Percentiles rank a stretch among this genome's conserved stretches.
Conservation (phyloP, 2,113 vertebrate species). For the Lethenteron camtschaticum region DNA sequence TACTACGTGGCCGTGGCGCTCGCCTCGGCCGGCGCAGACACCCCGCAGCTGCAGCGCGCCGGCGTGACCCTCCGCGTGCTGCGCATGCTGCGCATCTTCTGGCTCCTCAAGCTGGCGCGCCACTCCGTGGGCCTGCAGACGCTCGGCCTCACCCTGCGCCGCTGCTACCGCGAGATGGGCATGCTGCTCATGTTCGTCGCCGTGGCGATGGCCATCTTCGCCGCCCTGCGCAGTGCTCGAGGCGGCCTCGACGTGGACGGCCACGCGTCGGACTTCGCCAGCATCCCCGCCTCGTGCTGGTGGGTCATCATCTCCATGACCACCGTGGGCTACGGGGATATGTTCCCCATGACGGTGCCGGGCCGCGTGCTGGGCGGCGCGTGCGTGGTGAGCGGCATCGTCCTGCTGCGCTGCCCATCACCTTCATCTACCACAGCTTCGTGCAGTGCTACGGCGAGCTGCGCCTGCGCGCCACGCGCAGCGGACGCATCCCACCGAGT, state of each 20-base stretch:
- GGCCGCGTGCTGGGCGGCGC: slow-evolving; percentile 85
- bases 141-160: slow-evolving; percentile 73
- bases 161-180: slow-evolving; percentile 92
- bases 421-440: slow-evolving; percentile 99
- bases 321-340: slow-evolving; percentile 91
- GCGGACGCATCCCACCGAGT: slow-evolving; percentile 15
- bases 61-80: slow-evolving; percentile 74
- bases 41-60: slow-evolving; percentile 78
- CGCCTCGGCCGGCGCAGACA: slow-evolving; percentile 63
- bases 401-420: slow-evolving; percentile 87
- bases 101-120: slow-evolving; percentile 92
- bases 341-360: slow-evolving; percentile 78
- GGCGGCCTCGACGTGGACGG: slow-evolving; percentile 61
- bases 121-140: slow-evolving; percentile 97
- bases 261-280: slow-evolving; percentile 72
- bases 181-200: slow-evolving; percentile 94
- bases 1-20: slow-evolving; percentile 73
- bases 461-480: slow-evolving; percentile 65
- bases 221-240: slow-evolving; percentile 84
- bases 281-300: slow-evolving; percentile 93
- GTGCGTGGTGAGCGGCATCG: slow-evolving; percentile 92
- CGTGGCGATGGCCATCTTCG: slow-evolving; percentile 96
- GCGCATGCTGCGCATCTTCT: slow-evolving; percentile 97
- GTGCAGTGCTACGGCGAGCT: slow-evolving; percentile 97
- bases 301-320: slow-evolving; percentile 99